Conservation (phyloP, 2,888 invertebrate genomes). For the Cyrtodaria siliqua region DNA sequence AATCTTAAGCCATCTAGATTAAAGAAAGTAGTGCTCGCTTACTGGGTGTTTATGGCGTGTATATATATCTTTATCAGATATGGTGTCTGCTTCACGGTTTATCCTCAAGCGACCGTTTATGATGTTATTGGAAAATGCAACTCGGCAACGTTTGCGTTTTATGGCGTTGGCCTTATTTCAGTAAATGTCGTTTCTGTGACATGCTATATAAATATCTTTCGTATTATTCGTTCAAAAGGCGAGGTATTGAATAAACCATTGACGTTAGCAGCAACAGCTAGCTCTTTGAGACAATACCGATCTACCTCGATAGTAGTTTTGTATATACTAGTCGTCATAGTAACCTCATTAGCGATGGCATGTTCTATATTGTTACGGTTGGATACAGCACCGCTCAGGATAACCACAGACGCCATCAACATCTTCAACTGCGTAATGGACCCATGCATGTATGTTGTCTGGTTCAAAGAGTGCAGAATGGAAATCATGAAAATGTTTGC, state of each 20-base stretch:
- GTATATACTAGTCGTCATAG: too few relatives aligned
- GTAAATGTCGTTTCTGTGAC: constrained; percentile 6
- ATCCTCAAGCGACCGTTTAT: constrained; percentile 2
- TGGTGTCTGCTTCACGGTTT: constrained; percentile 10
- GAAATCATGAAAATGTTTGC: constrained; percentile 22
- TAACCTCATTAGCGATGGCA: too few relatives aligned
- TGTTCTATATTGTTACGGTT: too few relatives aligned
- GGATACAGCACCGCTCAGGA: constrained; percentile 5
- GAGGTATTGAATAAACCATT: neutral
- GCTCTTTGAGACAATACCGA: too few relatives aligned
- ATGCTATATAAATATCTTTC: constrained; percentile 30
- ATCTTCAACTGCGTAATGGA: constrained; percentile 26
- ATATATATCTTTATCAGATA: constrained; percentile 27
- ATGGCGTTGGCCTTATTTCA: constrained; percentile 9
- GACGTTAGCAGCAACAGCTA: too few relatives aligned
- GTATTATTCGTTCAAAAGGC: constrained; percentile 20
- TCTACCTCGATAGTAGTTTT: too few relatives aligned
- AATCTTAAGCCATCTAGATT: constrained; percentile 4
- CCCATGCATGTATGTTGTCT: constrained; percentile 21
- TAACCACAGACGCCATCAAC: constrained; percentile 12
- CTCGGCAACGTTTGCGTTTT: constrained; percentile 10
- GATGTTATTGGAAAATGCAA: constrained; percentile 40
- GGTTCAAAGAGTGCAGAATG: constrained; percentile 30
- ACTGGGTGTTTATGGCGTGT: constrained; percentile 8
- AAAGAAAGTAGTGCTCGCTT: constrained; percentile 8